Conservation (phyloP, 2,888 invertebrate genomes). For the Drosophila dives region DNA sequence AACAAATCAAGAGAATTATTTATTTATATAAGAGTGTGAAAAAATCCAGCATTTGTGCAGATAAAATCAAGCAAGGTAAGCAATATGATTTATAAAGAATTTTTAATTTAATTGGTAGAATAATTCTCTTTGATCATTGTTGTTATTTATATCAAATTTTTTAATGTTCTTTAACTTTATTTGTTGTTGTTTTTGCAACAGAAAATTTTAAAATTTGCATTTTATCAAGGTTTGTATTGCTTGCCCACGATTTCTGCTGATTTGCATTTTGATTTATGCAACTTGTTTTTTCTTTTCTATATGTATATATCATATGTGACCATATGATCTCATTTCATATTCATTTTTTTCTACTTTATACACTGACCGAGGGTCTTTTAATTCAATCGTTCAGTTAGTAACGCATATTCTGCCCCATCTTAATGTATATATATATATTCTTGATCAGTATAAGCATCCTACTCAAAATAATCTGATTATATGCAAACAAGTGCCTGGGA, state of each 20-base stretch:
- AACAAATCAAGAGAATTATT: not conserved
- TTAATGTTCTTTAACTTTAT: not conserved
- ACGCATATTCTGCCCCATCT: not conserved
- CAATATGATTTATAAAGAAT: not conserved
- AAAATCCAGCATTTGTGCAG: not conserved
- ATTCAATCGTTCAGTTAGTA: not conserved
- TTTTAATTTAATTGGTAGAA: too few relatives aligned
- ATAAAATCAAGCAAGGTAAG: not conserved
- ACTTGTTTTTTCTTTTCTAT: constrained; percentile 7
- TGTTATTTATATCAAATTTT: not conserved
- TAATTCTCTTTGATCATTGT: not conserved
- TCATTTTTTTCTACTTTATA: not conserved
- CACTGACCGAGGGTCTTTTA: too few relatives aligned
- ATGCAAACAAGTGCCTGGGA: not conserved
- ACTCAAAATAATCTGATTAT: too few relatives aligned
- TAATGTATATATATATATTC: not conserved
- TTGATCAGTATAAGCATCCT: too few relatives aligned
- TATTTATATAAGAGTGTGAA: not conserved
- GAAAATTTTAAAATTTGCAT: constrained; percentile 32
- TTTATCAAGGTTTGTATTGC: constrained; percentile 37
- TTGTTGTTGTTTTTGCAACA: constrained; percentile 25
- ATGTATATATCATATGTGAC: not conserved
- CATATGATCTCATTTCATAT: constrained; percentile 12
- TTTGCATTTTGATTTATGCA: constrained; percentile 47
- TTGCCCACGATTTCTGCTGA: constrained; percentile 47